Base-by-base conservation (phyloP, 2,888 invertebrate species). In the Tribolium freemani region DNA sequence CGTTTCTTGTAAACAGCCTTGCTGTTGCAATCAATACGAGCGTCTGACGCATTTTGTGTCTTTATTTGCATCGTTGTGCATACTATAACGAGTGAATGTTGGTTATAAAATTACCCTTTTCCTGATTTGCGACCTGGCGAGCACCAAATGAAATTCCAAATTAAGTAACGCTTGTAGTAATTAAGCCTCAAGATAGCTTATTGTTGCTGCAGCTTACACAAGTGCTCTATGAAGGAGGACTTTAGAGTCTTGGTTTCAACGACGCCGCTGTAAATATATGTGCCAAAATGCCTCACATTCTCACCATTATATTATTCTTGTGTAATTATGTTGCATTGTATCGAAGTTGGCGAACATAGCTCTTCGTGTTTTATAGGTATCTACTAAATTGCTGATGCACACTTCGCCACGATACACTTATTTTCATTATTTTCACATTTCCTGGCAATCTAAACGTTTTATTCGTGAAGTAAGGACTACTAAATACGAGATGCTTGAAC, bases 61-160 rank as follows among this genome's bases (percentile, higher is more conserved):
- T 67, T 67, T 67, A 67, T 67, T 51, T 67, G 58, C 60, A 57
- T 67, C 67, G 45, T 45, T 53, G 21, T 20, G 44, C 44, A 1
- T 5, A 57, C 11, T 44, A 45, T 61, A 66, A 26, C 3, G 26
- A 26, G 44, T 46, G 6, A 51, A 54, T 56, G 77, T 76, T 75
- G 78, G 78, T 77, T 77, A 74, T 78, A 79, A 83, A 84, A 84
- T 85, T 84, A 80, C 84, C 84, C 83, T 81, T 82, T 82, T 82
- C 83, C 84, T 85, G 86, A 85, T 85, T 86, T 85, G 85, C 84
- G 84, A 86, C 82, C 82, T 81, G 81, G 79, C 80, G 79, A 79
- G 81, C 81, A 77, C 81, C 83, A 86, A 86, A 87, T 87, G 86
- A 87, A 87, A 87, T 87, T 87, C 85, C 86, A 84, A 86, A 87